Evolutionary conservation across 1,140 invertebrate genomes (phyloP).

Genomic region (Solenopsis invicta): DNA sequence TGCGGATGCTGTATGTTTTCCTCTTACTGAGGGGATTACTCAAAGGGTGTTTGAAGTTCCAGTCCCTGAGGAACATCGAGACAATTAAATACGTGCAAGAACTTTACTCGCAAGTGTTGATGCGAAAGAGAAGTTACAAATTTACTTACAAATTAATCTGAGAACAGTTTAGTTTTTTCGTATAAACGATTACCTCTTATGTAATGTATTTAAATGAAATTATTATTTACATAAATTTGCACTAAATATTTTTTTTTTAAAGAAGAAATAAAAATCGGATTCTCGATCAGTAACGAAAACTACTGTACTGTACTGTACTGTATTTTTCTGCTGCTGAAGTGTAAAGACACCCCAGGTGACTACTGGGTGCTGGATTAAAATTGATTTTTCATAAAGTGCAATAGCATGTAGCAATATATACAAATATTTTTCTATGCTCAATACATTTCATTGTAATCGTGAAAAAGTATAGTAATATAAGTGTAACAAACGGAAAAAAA

Average conservation of each 20-base stretch:
- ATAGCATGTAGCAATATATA: neutral
- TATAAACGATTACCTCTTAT: too few relatives aligned
- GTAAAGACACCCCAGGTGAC: too few relatives aligned
- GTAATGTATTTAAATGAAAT: too few relatives aligned
- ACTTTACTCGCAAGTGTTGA: neutral
- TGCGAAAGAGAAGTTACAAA: neutral
- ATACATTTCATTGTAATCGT: neutral
- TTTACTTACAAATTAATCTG: neutral
- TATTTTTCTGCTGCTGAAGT: too few relatives aligned
- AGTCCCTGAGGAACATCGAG: constrained; percentile 89
- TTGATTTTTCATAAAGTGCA: neutral
- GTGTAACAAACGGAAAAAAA: neutral
- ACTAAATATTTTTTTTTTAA: too few relatives aligned
- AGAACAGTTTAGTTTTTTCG: too few relatives aligned
- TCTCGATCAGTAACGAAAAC: too few relatives aligned
- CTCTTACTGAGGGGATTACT: constrained; percentile 83
- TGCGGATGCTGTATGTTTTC: constrained; percentile 91
- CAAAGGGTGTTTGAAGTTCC: constrained; percentile 93
- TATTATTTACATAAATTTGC: too few relatives aligned
- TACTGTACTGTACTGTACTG: too few relatives aligned
- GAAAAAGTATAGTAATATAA: neutral
- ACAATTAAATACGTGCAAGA: neutral
- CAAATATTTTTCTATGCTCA: neutral
- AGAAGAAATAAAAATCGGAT: too few relatives aligned
- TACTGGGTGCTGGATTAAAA: neutral